Base-by-base conservation (phyloP, 2,797 vertebrate species). In the Rhincodon typus region DNA sequence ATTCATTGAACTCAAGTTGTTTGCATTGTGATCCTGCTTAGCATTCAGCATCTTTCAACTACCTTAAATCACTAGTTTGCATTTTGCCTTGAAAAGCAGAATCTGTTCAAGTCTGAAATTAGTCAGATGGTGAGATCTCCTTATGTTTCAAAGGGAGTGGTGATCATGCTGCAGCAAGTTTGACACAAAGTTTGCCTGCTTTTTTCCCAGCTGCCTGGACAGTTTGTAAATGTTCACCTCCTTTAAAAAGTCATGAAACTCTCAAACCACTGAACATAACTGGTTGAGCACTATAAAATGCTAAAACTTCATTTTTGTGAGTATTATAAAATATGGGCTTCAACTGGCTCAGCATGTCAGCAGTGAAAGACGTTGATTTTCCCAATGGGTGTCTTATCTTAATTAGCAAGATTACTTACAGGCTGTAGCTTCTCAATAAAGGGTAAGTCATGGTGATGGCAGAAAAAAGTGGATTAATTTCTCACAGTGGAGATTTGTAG, bases 161-260 rank as follows among this genome's bases (percentile, higher is more conserved):
- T 69, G 66, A 93, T 93, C 90, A 93, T 69, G 62, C 90, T 69
- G 66, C 90, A 67, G 38, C 82, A 84, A 46, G 38, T 38, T 93
- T 67, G 6, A 66, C 38, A 3, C 34, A 67, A 21, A 6, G 62
- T 93, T 93, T 42, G n/a, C 66, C 62, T 93, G 23, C 4, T 42
- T 69, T 93, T 23, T 53, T 69, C 42, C 66, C 38, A 42, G 90
- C 66, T 93, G 69, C 62, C 38, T 93, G n/a, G 2, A 42, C 90
- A 42, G 90, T 42, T 67, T 21, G 38, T 69, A 93, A 93, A 66
- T 23, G 21, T 66, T 69, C 19, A n/a, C 38, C 90, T 93, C n/a
- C 90, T 93, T 93, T 25, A 66, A 69, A 93, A 66, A 69, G 4
- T 69, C 42, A 69, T 93, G 62, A 93, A 38, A 69, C 66, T 66